Percentiles rank a stretch among this genome's conserved stretches.
phyloP scores from a whole-genome alignment of 2,888 invertebrate species.

The Polia nebulosa region DNA sequence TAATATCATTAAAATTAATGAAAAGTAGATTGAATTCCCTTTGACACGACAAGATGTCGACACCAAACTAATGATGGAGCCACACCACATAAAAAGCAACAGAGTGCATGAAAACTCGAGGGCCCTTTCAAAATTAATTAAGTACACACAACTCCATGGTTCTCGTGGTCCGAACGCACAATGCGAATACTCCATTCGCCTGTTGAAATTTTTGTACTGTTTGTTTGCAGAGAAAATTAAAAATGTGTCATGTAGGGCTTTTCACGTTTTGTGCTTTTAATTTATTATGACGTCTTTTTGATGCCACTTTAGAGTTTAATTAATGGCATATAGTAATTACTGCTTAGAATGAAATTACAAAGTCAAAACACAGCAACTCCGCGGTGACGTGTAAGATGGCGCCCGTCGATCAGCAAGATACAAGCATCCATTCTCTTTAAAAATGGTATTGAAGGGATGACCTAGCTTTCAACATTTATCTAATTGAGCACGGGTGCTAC shows the following conservation, averaged over 20 bases:
- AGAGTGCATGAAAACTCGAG: slow-evolving; percentile 41
- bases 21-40: slow-evolving; percentile 41
- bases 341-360: neutral
- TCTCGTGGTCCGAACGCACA: slow-evolving; percentile 20
- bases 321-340: neutral
- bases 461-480: no score
- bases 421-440: no score
- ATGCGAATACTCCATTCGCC: slow-evolving; percentile 28
- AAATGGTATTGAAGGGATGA: no score
- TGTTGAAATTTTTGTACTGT: slow-evolving; percentile 15
- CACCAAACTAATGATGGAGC: slow-evolving; percentile 59
- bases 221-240: slow-evolving; percentile 24
- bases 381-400: no score
- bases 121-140: slow-evolving; percentile 59
- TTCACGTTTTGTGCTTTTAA: slow-evolving; percentile 1
- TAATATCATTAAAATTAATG: slow-evolving; percentile 68
- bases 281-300: slow-evolving; percentile 12
- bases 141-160: slow-evolving; percentile 33
- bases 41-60: slow-evolving; percentile 50
- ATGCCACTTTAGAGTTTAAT: neutral
- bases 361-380: no score
- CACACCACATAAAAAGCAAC: slow-evolving; percentile 42
- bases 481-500: no score
- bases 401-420: no score
- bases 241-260: slow-evolving; percentile 24